Base-by-base conservation (phyloP, 2,888 invertebrate genomes). In the Spilosoma lubricipeda region DNA sequence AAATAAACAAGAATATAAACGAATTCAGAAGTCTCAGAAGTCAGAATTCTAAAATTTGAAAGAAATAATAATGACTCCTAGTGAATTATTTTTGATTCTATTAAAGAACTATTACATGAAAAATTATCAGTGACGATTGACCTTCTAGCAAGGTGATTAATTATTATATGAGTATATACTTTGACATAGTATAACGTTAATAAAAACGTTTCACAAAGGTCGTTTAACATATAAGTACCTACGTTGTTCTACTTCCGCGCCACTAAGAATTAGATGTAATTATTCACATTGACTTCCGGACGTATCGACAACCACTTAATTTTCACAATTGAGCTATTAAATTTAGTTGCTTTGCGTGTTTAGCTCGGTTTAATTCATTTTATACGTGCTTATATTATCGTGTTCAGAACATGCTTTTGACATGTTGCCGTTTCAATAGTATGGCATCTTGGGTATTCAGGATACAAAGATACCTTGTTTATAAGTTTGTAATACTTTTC, bases 141-240 rank as follows among this genome's bases (percentile, higher is more conserved):
- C 72, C 67, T 72, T 67, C 15, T 42, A 59, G 39, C 42, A 30
- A n/a, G 15, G 59, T 59, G 18, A 59, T 67, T 59, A 45, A 59
- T 59, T 27, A 52, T 23, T 52, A 59, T 27, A 59, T 15, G 45
- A 39, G 39, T 45, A 45, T 2, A 45, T 30, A 30, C 33, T 9
- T 67, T 42, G 67, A 63, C 59, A 59, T 42, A 23, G 3, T 66
- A 27, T 52, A 42, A 56, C 56, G 52, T 59, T 72, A 45, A 67
- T 59, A 42, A 45, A 52, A 39, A 39, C 18, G 45, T 39, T 67
- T 27, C 42, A 30, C 33, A 27, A 56, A 72, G 59, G 67, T 56
- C 71, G 13, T 23, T 27, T 27, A 23, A 11, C 36, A 4, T 52
- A n/a, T n/a, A n/a, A n/a, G n/a, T n/a, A n/a, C n/a, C n/a, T 48